A percentile compares a stretch with the other conserved stretches of the same genome.
Conservation (phyloP, 1,140 invertebrate species). For the Euura lappo region DNA sequence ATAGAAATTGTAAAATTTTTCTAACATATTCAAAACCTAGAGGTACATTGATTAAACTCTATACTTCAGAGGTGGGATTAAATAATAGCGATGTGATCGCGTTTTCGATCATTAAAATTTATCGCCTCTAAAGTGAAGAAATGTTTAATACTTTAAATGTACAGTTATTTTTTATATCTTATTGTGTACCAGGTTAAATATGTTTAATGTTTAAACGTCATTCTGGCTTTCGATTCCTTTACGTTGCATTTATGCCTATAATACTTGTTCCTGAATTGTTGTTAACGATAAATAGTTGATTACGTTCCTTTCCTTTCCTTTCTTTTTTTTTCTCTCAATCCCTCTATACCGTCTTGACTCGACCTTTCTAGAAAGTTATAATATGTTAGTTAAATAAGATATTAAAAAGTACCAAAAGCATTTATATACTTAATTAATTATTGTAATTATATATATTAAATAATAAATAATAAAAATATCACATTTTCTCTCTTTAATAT, state of each 20-base stretch:
- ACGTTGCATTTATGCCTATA: slow-evolving; percentile 27
- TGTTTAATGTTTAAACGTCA: background rate
- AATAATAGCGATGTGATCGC: too few species aligned
- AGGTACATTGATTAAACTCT: background rate
- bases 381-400: slow-evolving; percentile 13
- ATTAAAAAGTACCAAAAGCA: slow-evolving; percentile 36
- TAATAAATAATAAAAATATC: background rate
- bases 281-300: slow-evolving; percentile 30
- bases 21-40: background rate
- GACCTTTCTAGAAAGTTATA: background rate
- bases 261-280: slow-evolving; percentile 36
- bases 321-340: background rate
- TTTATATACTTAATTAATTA: slow-evolving; percentile 27
- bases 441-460: background rate
- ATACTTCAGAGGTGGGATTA: background rate
- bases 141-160: slow-evolving; percentile 8
- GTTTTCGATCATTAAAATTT: too few species aligned
- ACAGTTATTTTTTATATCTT: slow-evolving; percentile 12
- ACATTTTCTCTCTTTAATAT: background rate
- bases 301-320: background rate
- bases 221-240: background rate
- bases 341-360: too few species aligned
- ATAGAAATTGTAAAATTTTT: background rate
- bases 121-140: background rate
- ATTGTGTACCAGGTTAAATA: slow-evolving; percentile 3